Conservation (phyloP, 2,113 vertebrate species). For the Carlito syrichta region DNA sequence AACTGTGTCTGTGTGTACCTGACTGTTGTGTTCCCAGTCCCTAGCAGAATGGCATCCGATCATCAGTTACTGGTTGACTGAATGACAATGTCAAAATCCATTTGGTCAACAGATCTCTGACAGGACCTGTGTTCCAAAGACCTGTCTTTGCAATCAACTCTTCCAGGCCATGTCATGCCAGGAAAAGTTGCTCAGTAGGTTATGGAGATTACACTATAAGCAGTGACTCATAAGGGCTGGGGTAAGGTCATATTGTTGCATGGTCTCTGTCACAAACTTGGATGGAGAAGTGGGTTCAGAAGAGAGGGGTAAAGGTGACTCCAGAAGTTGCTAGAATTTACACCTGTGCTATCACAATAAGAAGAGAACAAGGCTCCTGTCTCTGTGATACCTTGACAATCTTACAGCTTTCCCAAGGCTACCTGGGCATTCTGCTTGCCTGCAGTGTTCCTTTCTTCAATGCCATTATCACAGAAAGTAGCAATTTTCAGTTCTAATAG, state of each 20-base stretch:
- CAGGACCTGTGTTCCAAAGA: background rate
- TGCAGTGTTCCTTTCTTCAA: background rate
- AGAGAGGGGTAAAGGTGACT: background rate
- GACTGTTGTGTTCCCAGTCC: background rate
- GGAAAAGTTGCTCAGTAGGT: background rate
- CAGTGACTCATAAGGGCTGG: background rate
- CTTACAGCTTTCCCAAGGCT: background rate
- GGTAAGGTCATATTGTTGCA: accelerated
- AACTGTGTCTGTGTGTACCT: background rate
- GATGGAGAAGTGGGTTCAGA: background rate
- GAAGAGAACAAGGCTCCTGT: background rate
- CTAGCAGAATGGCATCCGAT: background rate
- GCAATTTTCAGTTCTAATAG: background rate
- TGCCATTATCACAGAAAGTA: background rate
- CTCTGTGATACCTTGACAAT: background rate
- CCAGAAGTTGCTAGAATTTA: background rate
- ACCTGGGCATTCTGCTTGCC: background rate
- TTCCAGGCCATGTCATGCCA: background rate
- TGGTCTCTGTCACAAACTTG: background rate
- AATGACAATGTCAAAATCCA: background rate
- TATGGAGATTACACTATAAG: background rate
- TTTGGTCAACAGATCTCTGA: background rate
- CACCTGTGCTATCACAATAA: background rate
- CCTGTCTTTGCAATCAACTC: background rate
- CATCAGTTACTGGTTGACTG: background rate